A percentile compares a stretch with the other conserved stretches of the same genome.
Conservation (phyloP, 2,113 vertebrate species). For the Lipotes vexillifer region DNA sequence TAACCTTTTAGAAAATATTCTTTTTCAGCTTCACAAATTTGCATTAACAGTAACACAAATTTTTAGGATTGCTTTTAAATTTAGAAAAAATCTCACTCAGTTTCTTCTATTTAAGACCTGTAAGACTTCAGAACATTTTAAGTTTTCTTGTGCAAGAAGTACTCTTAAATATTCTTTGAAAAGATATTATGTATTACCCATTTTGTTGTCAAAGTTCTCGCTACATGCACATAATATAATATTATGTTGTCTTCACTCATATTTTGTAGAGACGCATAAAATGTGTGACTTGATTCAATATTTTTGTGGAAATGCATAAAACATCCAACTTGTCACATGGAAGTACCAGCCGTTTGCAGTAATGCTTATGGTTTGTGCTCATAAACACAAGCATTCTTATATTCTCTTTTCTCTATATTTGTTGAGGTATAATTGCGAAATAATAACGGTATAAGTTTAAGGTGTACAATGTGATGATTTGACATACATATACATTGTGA, state of each 20-base stretch:
- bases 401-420: not conserved
- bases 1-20: not conserved
- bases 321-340: not conserved
- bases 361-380: not conserved
- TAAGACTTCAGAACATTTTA: not conserved
- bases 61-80: not conserved
- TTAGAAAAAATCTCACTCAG: not conserved
- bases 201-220: not conserved
- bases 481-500: not conserved
- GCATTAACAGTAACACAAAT: not conserved
- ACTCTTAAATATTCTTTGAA: constrained; percentile 9
- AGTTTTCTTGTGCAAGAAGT: not conserved
- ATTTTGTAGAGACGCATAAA: not conserved
- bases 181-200: not conserved
- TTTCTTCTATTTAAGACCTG: not conserved
- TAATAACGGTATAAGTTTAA: not conserved
- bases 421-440: not conserved
- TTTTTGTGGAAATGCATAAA: not conserved
- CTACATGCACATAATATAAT: not conserved
- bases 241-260: not conserved
- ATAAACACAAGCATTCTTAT: not conserved
- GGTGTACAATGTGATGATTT: not conserved
- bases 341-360: not conserved
- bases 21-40: not conserved
- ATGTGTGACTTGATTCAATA: not conserved